Base-by-base conservation (phyloP, 2,113 vertebrate species). In the Bubo scandiacus region DNA sequence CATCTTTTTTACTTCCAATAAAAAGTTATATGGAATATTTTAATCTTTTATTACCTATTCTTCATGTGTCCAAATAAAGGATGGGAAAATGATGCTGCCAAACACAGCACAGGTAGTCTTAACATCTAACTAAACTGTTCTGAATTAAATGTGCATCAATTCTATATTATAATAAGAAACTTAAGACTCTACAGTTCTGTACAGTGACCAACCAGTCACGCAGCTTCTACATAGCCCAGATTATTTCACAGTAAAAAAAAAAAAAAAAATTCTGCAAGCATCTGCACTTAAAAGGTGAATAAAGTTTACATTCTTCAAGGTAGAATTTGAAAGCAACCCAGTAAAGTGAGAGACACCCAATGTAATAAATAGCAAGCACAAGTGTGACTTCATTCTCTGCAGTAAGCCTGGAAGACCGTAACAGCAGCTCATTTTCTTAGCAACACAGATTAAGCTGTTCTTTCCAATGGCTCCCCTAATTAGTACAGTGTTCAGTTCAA, bases 401-500 rank as follows among this genome's bases (percentile, higher is more conserved):
- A 89, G 52, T 0, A 6, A 96, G 45, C n/a, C 72, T 66, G 71
- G 61, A 97, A 73, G 57, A 74, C 65, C 81, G 86, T 20, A 90
- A 78, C 42, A 95, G 58, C 52, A 95, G 59, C 59, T 91, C 67
- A 81, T 96, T 89, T 95, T 81, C 80, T 59, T 78, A 88, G 66
- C 61, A 94, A 95, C 73, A 90, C 38, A 30, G 42, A 92, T 32
- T 88, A 88, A 82, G 66, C 71, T 83, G 54, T 66, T 94, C 11
- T 88, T 90, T 96, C 70, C 86, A 96, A n/a, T 66, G 71, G 62
- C 52, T 88, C 40, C 62, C 72, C 49, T 84, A 96, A 87, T 96
- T 95, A 96, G 92, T 55, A 40, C 19, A 68, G 59, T 92, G 89
- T 93, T 96, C 95, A 97, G 54, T 17, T 90, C 38, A 93, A 96